Base-by-base conservation (phyloP, 2,888 invertebrate species). In the Cyclophora punctaria region DNA sequence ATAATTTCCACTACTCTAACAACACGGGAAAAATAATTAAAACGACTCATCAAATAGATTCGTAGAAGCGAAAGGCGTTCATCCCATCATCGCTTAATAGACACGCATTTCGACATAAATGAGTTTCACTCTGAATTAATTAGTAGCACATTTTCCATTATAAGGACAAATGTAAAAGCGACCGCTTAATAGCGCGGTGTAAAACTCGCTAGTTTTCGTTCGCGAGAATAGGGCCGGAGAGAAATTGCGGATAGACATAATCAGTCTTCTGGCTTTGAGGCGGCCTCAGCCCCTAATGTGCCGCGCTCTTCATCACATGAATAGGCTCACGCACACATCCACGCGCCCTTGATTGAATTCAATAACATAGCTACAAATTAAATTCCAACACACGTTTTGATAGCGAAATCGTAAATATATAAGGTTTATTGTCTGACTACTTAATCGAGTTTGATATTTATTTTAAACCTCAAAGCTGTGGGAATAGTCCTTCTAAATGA, bases 181-280 rank as follows among this genome's bases (percentile, higher is more conserved):
- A 87, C 88, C 88, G 87, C 88, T 84, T 88, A 88, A 88, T 87
- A 85, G 83, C 83, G 83, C 78, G 86, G 85, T 83, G 88, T 83
- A 87, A 87, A 88, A 88, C 86, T 86, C 85, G 85, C 86, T 86
- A 88, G 88, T 87, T 87, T 87, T 87, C 83, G 84, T 83, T 83
- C 86, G 85, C 83, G 85, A 80, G 84, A 80, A 84, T 82, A 84
- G 84, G 83, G 82, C 79, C 76, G 78, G 80, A 83, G 88, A 86
- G 87, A 85, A 87, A 88, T 86, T 85, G 85, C 84, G 87, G 83
- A 87, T 87, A 87, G 85, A 86, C 85, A 85, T 84, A 88, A 88
- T 88, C 88, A 87, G 88, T 88, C 88, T 88, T 86, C 84, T 83
- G 88, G 87, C 86, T 87, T 88, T 85, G 87, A 86, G 83, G 87